A percentile compares a stretch with the other conserved stretches of the same genome.
Evolutionary conservation across 2,797 vertebrate species (phyloP).

Genomic region (Hippocampus kuda): DNA sequence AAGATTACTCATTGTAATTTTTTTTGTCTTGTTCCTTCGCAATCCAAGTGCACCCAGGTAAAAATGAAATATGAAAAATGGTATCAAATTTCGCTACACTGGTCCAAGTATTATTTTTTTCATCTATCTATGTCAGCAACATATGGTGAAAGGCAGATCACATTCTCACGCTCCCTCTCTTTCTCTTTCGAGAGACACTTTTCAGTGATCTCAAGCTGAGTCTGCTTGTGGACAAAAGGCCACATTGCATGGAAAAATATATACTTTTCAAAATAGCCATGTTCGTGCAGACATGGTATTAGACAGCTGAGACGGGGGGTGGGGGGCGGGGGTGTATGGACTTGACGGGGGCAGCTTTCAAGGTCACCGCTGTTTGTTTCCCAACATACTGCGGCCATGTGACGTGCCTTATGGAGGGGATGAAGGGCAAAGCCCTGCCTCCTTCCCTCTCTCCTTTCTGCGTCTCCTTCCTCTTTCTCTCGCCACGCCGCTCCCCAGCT

Average conservation of each 20-base stretch:
- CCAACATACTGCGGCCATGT: constrained; percentile 40
- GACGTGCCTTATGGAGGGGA: constrained; percentile 28
- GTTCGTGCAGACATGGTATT: constrained; percentile 3
- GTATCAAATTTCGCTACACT: not conserved
- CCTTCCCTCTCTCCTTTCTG: constrained; percentile 18
- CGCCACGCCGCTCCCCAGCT: constrained; percentile 22
- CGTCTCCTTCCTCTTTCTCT: constrained; percentile 13
- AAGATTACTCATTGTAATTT: not conserved
- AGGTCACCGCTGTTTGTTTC: constrained; percentile 45
- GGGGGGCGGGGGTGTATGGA: constrained; percentile 10
- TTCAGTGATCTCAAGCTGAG: too few relatives aligned
- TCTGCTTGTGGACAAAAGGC: not conserved
- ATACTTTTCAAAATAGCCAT: constrained; percentile 1
- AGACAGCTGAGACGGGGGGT: constrained; percentile 13
- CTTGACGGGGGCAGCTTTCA: constrained; percentile 39
- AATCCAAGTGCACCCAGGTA: too few relatives aligned
- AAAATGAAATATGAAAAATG: not conserved
- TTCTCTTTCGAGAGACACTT: too few relatives aligned
- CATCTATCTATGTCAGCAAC: too few relatives aligned
- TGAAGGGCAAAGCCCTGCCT: constrained; percentile 31
- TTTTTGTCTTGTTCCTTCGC: too few relatives aligned
- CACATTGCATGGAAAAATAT: constrained; percentile 1
- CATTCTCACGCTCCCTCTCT: too few relatives aligned
- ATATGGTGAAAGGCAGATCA: too few relatives aligned
- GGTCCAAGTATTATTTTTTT: not conserved